A percentile compares a stretch with the other conserved stretches of the same genome.
These are phyloP conservation scores for Ophioderma brevispina DNA, from an alignment of 35 echinoderm and acorn worm genomes.

Conservation along the genomic window DNA sequence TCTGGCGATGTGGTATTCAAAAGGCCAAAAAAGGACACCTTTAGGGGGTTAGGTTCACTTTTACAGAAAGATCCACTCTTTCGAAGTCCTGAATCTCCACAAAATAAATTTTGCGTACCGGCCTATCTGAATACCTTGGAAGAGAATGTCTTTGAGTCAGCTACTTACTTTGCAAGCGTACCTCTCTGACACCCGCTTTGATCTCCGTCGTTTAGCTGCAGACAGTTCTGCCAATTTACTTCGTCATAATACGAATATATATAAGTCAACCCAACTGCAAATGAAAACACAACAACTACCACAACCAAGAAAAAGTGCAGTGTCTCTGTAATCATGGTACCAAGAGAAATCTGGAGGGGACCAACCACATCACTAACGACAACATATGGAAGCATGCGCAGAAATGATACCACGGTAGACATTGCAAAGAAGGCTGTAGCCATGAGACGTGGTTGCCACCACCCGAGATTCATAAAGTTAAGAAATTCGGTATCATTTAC, in stretches of 20 bases:
- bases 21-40: too few species aligned
- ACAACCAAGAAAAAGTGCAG: constrained; percentile 73
- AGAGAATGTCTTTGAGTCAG: too few species aligned
- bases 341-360: constrained; percentile 71
- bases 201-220: too few species aligned
- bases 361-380: constrained; percentile 69
- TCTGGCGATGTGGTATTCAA: too few species aligned
- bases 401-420: constrained; percentile 47
- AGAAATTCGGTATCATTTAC: too few species aligned
- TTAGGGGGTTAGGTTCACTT: too few species aligned
- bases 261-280: constrained; percentile 67
- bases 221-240: not conserved
- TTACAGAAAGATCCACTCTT: too few species aligned
- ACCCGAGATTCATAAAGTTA: not conserved
- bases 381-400: constrained; percentile 58
- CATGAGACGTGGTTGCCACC: constrained; percentile 41
- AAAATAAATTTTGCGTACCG: too few species aligned
- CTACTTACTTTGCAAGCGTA: too few species aligned
- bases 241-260: constrained; percentile 60
- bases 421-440: constrained; percentile 55
- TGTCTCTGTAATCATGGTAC: constrained; percentile 64
- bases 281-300: constrained; percentile 53
- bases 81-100: too few species aligned
- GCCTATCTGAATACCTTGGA: too few species aligned
- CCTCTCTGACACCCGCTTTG: too few species aligned